Evolutionary conservation across 2,113 vertebrate species (phyloP), one percentile per base, ranked within the genome.

Genomic region (Ageneiosus marmoratus): DNA sequence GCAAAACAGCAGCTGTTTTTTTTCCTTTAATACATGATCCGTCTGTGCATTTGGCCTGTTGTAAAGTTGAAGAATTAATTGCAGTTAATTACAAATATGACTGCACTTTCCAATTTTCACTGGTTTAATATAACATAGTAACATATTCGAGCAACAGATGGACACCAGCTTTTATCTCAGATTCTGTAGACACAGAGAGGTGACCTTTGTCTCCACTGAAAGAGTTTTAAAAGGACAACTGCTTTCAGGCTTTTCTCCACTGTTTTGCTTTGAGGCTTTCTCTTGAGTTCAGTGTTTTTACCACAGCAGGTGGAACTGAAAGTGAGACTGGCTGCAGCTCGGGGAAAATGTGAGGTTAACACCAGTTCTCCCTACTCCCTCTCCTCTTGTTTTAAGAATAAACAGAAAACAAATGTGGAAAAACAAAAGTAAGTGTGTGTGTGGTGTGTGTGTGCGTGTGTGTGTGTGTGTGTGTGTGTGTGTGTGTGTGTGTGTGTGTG

Each of bases 321-420:
- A 85, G 58, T 76, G 58, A 56, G 46, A 62, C 62, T 32, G 41
- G 13, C 56, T 69, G 51, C 50, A 13, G 75, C 44, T 69, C 55
- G 53, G 37, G 83, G 78, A 81, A 81, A 83, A 74, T 81, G 80
- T 70, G 72, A 88, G 58, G 82, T 88, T 86, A 78, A 90, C 80
- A 82, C 82, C 83, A 87, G 89, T 83, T 83, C 24, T 84, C 67
- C 81, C 84, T 72, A 63, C 77, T 88, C 85, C 85, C 69, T 86
- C 83, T 91, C 65, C 89, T 87, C 69, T 91, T 90, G 89, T 91
- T 86, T 91, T 82, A 90, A 89, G 87, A 88, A 90, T 92, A 93
- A 94, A 94, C 93, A 94, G 92, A 93, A 94, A 94, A 69, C 44
- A 74, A 86, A 87, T 89, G 89, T 51, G 50, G 27, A 55, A 55